Conservation (phyloP, 2,888 invertebrate genomes). For the Lepidochrysops patricia region DNA sequence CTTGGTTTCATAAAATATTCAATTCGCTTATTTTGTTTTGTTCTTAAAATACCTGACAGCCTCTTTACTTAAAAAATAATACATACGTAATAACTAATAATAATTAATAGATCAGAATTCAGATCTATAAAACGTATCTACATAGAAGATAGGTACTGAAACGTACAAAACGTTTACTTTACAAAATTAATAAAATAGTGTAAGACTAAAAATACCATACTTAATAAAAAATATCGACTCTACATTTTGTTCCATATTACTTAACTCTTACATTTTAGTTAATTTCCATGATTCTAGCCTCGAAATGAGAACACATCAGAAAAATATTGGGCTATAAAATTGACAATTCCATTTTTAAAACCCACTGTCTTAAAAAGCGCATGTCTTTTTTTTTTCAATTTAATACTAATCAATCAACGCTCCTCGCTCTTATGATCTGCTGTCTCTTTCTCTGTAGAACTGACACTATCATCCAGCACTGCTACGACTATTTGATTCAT, state of each 20-base stretch:
- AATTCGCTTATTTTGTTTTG: background rate
- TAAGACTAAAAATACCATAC: no score
- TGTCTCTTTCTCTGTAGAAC: constrained; percentile 22
- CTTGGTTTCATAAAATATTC: background rate
- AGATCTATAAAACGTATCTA: background rate
- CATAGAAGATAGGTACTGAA: background rate
- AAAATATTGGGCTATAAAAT: no score
- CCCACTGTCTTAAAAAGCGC: no score
- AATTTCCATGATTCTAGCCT: no score
- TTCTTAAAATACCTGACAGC: background rate
- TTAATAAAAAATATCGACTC: no score
- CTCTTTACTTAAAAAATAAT: no score
- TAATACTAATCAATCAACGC: background rate
- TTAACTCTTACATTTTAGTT: no score
- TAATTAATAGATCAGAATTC: background rate
- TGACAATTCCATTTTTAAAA: no score
- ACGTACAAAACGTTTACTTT: background rate
- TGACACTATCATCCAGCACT: constrained; percentile 45
- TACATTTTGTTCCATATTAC: background rate
- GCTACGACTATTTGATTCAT: constrained; percentile 46
- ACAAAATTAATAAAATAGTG: no score
- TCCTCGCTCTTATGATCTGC: background rate
- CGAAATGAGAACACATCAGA: no score
- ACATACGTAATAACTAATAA: no score
- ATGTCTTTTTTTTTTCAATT: no score